Percentiles rank a stretch among this genome's conserved stretches.
phyloP scores from a whole-genome alignment of 2,888 invertebrate species.

The Lasioglossum pauxillum region DNA sequence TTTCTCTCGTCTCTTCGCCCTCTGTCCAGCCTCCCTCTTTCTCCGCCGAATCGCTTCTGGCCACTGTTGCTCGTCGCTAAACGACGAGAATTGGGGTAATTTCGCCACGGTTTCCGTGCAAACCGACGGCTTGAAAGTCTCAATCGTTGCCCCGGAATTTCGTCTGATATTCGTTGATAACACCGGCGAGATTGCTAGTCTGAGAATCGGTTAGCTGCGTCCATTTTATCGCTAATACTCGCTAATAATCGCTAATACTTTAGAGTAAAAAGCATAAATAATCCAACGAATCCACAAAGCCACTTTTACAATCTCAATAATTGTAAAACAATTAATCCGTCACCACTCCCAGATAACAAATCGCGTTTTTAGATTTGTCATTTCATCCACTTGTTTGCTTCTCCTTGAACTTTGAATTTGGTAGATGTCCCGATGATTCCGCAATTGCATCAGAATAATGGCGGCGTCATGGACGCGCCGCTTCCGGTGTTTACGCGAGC shows the following conservation, averaged over 20 bases:
- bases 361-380: background rate
- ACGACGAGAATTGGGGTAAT: constrained; percentile 71
- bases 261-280: too few species aligned
- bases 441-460: constrained; percentile 45
- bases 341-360: too few species aligned
- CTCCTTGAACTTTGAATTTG: background rate
- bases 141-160: background rate
- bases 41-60: constrained; percentile 19
- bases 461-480: constrained; percentile 40
- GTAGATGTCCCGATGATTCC: constrained; percentile 14
- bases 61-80: constrained; percentile 44
- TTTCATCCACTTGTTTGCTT: background rate
- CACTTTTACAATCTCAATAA: too few species aligned
- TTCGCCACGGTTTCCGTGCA: constrained; percentile 20
- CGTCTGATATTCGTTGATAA: background rate
- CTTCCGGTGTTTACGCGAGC: constrained; percentile 68
- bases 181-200: background rate
- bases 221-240: background rate
- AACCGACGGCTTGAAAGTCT: background rate
- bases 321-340: too few species aligned
- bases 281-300: too few species aligned
- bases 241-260: background rate
- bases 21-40: background rate
- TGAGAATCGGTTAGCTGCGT: background rate
- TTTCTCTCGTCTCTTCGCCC: background rate